Base-by-base conservation (phyloP, 2,888 invertebrate species). In the Phlogophora meticulosa region DNA sequence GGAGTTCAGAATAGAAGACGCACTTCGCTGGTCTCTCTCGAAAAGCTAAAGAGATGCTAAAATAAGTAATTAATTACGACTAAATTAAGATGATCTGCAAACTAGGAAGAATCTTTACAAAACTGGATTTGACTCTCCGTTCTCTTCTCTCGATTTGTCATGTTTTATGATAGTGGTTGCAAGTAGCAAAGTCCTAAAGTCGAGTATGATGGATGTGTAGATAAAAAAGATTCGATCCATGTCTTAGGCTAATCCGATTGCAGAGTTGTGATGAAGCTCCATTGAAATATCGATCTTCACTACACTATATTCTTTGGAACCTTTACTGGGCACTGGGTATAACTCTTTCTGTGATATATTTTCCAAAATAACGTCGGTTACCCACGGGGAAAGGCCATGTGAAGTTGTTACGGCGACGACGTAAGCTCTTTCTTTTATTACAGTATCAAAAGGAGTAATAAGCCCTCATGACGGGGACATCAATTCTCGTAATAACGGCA, bases 401-500 rank as follows among this genome's bases (percentile, higher is more conserved):
- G 28, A 32, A 32, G 24, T 28, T 7, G 15, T 42, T 51, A 63
- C 36, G 42, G 9, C 22, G 7, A 55, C 38, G 9, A 49, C 28
- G 10, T 34, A 46, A 46, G n/a, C 40, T 73, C 22, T 75, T 61
- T 51, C 45, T 66, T 76, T 72, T 48, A 59, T 57, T 7, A 34
- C 46, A 59, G 24, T 60, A 59, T 68, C 58, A 49, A 72, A 72
- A 58, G 61, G 58, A 43, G 48, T 77, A 65, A 69, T 73, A 53
- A 62, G 45, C 65, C 66, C 75, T 63, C 61, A 67, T 61, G 65
- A 62, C 70, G 71, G 72, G 78, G 28, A 62, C 68, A 75, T 78
- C 75, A 78, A 73, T 82, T 73, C 52, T 69, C 65, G 62, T 82
- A 78, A 82, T 82, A 76, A 70, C 61, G 68, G 63, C 68, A 76